phyloP scores from a whole-genome alignment of 2,797 vertebrate species.

The Epinephelus coioides region DNA sequence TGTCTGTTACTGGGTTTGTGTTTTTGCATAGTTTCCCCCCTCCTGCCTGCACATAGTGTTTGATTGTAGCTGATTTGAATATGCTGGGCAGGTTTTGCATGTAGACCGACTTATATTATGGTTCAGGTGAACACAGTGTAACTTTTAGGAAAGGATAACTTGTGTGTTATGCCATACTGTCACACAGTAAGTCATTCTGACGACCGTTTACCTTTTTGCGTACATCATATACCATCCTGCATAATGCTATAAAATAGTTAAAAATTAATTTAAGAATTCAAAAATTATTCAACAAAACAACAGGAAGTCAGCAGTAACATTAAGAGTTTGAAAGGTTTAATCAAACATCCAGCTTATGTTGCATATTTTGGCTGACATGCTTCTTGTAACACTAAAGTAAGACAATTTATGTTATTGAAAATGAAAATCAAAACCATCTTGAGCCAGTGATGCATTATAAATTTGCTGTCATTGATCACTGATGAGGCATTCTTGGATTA shows the following conservation, averaged over 20 bases:
- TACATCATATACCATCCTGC: neutral
- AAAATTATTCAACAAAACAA: neutral
- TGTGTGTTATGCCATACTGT: neutral
- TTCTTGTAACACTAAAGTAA: neutral
- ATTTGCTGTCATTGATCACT: neutral
- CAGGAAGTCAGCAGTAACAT: neutral
- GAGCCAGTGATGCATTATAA: neutral
- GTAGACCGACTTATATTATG: too few relatives aligned
- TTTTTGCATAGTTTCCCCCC: slow-evolving; percentile 9
- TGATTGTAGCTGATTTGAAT: slow-evolving; percentile 51
- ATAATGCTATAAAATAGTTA: neutral
- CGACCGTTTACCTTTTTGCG: neutral
- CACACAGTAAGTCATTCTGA: slow-evolving; percentile 8
- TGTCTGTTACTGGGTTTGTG: slow-evolving; percentile 7
- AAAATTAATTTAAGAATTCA: too few relatives aligned
- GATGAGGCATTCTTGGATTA: neutral
- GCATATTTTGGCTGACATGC: neutral
- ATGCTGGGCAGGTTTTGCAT: slow-evolving; percentile 36
- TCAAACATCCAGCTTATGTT: slow-evolving; percentile 4
- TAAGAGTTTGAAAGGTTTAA: neutral
- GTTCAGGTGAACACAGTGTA: slow-evolving; percentile 9
- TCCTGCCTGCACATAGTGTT: slow-evolving; percentile 24
- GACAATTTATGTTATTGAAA: slow-evolving; percentile 4
- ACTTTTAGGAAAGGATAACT: slow-evolving; percentile 44
- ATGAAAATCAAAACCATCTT: neutral